These are phyloP conservation scores for Regulus satrapa DNA, from an alignment of 2,113 vertebrate genomes.

Conservation along the genomic window DNA sequence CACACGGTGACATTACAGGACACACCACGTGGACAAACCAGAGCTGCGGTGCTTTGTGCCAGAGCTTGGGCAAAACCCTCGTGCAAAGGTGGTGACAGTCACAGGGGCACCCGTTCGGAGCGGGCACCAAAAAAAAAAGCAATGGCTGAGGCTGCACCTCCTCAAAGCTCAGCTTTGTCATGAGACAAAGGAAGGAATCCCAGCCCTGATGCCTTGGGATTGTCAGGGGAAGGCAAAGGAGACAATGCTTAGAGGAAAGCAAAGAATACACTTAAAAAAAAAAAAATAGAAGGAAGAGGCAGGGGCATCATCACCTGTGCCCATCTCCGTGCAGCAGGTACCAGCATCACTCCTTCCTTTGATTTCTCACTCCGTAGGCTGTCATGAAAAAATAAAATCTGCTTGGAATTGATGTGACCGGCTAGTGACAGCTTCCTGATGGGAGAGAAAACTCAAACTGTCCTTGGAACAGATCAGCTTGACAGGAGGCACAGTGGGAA, in stretches of 20 bases:
- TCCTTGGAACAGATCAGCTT: background rate
- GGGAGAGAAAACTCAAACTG: background rate
- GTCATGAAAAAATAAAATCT: background rate
- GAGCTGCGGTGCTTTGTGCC: background rate
- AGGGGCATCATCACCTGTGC: background rate
- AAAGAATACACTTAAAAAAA: background rate
- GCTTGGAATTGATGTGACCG: background rate
- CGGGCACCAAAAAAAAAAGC: background rate
- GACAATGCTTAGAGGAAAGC: background rate
- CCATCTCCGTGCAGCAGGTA: background rate
- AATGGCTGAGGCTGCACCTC: fast-evolving
- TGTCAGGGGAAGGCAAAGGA: background rate
- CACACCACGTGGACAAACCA: fast-evolving
- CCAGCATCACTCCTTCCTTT: background rate
- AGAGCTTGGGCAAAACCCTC: background rate
- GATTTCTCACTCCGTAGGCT: background rate
- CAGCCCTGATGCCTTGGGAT: background rate
- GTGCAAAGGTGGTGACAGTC: background rate
- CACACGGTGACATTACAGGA: background rate
- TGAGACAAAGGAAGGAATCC: background rate
- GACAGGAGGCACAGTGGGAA: slow-evolving; percentile 3
- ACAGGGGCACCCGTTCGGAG: background rate
- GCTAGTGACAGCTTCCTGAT: background rate
- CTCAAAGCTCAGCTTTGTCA: background rate
- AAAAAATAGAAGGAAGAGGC: background rate